phyloP scores from a whole-genome alignment of 2,888 invertebrate species.

The Palloptera scutellata region DNA sequence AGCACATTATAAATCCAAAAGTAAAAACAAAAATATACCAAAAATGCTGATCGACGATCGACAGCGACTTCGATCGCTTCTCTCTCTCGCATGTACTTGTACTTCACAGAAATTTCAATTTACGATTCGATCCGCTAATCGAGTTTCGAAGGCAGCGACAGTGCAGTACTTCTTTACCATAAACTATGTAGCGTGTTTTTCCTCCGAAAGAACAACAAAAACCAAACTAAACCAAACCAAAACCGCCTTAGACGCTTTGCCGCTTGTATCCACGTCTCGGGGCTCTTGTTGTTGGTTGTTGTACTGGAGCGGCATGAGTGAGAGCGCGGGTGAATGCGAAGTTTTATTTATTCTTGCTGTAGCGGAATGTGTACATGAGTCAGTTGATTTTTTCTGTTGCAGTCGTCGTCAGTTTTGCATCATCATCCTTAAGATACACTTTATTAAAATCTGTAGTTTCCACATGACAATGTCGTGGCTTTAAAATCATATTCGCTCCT shows the following conservation, averaged over 20 bases:
- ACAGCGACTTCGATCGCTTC: constrained; percentile 29
- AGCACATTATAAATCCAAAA: neutral
- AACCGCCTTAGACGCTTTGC: neutral
- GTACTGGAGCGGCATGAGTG: neutral
- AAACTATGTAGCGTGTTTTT: neutral
- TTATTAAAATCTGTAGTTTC: neutral
- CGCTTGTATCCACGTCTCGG: neutral
- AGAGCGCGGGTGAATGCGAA: constrained; percentile 30
- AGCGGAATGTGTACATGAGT: constrained; percentile 26
- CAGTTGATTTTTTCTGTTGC: constrained; percentile 21
- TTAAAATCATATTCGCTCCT: neutral
- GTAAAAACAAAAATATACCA: neutral
- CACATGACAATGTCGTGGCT: neutral
- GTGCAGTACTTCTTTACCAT: neutral
- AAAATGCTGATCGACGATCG: constrained; percentile 24
- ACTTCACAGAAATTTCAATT: constrained; percentile 54
- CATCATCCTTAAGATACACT: constrained; percentile 19
- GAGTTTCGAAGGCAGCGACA: constrained; percentile 36
- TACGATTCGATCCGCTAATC: constrained; percentile 61
- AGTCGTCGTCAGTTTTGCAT: constrained; percentile 21
- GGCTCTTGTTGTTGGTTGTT: constrained; percentile 3
- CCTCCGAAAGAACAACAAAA: too few relatives aligned
- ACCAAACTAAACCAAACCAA: neutral
- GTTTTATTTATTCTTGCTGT: constrained; percentile 16
- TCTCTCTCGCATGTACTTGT: neutral